These are phyloP conservation scores for Leiothrix lutea DNA, from an alignment of 2,113 vertebrate species.

Conservation along the genomic window DNA sequence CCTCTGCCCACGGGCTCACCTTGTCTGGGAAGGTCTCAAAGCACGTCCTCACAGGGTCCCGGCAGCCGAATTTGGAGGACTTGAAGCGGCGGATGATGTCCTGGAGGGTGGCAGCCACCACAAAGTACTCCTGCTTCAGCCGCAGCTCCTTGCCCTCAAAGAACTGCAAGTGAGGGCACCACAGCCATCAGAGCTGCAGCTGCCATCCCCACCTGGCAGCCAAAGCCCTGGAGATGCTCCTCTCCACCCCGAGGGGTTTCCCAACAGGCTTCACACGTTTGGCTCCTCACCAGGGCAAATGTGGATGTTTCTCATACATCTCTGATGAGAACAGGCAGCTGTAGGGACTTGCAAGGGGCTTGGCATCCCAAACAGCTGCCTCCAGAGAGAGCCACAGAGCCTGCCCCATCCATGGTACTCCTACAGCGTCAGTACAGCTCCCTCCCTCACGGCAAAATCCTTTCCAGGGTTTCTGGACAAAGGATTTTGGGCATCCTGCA, in stretches of 20 bases:
- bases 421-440: not conserved
- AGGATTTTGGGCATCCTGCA: not conserved
- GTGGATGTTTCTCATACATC: not conserved
- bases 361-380: not conserved
- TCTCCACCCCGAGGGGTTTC: not conserved
- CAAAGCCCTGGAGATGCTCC: not conserved
- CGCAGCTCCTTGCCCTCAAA: conserved; percentile 89
- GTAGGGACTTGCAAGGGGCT: not conserved
- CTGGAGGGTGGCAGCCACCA: conserved; percentile 87
- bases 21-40: conserved; percentile 87
- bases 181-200: not conserved
- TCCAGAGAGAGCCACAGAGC: not conserved
- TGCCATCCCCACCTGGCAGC: not conserved
- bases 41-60: conserved; percentile 83
- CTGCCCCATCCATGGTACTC: not conserved
- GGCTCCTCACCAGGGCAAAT: not conserved
- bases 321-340: not conserved
- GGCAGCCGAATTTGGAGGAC: conserved; percentile 87
- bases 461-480: not conserved
- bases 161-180: conserved; percentile 66
- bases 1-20: conserved; percentile 54
- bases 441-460: not conserved
- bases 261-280: not conserved
- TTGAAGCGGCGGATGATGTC: conserved; percentile 89
- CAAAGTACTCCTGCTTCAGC: conserved; percentile 90